phyloP scores from a whole-genome alignment of 1,140 invertebrate species.

The Hyphantria cunea region DNA sequence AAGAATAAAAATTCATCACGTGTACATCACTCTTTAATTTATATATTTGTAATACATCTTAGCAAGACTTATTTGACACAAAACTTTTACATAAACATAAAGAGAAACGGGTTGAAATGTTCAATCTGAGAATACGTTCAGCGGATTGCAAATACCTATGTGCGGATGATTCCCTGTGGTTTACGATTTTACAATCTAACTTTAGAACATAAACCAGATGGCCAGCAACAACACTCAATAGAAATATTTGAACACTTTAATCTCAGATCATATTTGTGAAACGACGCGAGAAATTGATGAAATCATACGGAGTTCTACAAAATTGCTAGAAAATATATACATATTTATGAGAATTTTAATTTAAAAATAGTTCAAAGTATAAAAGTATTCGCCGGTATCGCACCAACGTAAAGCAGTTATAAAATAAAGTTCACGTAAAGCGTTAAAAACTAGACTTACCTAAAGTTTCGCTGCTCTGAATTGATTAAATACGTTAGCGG shows the following conservation, averaged over 20 bases:
- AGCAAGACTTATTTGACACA: not conserved
- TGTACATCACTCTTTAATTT: constrained; percentile 15
- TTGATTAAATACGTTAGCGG: constrained; percentile 43
- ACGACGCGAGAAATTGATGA: constrained; percentile 14
- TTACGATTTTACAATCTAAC: constrained; percentile 80
- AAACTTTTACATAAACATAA: not conserved
- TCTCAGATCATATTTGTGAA: constrained; percentile 20
- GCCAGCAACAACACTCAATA: constrained; percentile 67
- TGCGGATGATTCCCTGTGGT: constrained; percentile 67
- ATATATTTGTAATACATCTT: not conserved
- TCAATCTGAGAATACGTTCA: constrained; percentile 17
- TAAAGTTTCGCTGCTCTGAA: constrained; percentile 45
- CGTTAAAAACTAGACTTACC: constrained; percentile 48
- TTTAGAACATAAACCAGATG: constrained; percentile 81
- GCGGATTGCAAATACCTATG: constrained; percentile 57
- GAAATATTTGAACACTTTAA: constrained; percentile 61
- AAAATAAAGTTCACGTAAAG: constrained; percentile 36
- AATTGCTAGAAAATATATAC: constrained; percentile 1
- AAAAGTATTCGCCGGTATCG: constrained; percentile 32
- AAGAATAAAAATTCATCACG: constrained; percentile 35
- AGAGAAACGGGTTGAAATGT: not conserved
- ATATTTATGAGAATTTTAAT: not conserved
- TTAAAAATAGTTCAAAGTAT: constrained; percentile 2
- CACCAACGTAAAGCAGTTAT: constrained; percentile 25
- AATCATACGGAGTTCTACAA: constrained; percentile 2